Evolutionary conservation across 1,140 invertebrate genomes (phyloP).

Genomic region (Musca vetustissima): DNA sequence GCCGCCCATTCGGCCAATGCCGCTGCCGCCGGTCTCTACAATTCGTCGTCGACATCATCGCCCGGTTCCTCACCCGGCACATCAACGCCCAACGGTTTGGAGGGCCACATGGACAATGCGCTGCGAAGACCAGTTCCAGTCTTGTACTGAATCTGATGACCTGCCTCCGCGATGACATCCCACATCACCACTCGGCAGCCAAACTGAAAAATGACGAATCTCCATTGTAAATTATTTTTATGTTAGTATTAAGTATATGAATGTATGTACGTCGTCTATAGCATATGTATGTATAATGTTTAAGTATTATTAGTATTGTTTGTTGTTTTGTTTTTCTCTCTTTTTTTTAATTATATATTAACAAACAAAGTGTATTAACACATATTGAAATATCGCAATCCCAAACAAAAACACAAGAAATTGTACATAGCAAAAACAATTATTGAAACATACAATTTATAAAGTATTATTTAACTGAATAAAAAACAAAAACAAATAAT

Average conservation of each 20-base stretch:
- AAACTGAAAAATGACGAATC: neutral
- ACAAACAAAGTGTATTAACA: too few species aligned
- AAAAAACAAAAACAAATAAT: too few species aligned
- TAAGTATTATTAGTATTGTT: constrained; percentile 7
- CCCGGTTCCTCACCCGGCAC: constrained; percentile 57
- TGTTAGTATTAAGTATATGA: too few species aligned
- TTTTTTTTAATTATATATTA: too few species aligned
- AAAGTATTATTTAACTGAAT: too few species aligned
- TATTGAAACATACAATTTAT: too few species aligned
- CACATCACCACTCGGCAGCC: neutral
- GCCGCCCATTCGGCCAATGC: constrained; percentile 55
- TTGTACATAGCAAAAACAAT: too few species aligned
- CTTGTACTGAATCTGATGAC: constrained; percentile 55
- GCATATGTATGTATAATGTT: neutral
- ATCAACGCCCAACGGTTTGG: constrained; percentile 48
- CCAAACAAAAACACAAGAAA: too few species aligned
- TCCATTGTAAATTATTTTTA: constrained; percentile 13
- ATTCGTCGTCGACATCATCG: constrained; percentile 55
- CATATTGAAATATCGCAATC: too few species aligned
- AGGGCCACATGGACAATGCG: constrained; percentile 54
- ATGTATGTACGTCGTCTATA: too few species aligned
- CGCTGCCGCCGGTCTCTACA: constrained; percentile 49
- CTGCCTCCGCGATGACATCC: neutral
- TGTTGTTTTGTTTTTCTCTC: constrained; percentile 15
- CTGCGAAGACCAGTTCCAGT: constrained; percentile 62